Percentiles rank a stretch among this genome's conserved stretches.
phyloP scores from a whole-genome alignment of 2,888 invertebrate species.

The Amiota minor region DNA sequence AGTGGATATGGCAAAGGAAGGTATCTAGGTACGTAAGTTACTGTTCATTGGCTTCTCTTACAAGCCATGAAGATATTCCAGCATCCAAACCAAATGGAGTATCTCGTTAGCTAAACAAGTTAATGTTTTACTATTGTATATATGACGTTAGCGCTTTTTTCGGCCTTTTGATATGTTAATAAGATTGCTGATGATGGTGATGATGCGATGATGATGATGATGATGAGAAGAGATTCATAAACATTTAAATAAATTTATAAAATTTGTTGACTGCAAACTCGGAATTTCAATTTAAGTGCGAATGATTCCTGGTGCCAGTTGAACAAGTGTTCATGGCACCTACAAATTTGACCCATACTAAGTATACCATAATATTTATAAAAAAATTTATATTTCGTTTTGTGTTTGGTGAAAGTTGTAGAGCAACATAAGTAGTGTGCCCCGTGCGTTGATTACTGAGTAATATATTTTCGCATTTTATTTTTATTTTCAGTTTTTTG shows the following conservation, averaged over 20 bases:
- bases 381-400: too few relatives aligned
- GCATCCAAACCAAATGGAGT: constrained; percentile 66
- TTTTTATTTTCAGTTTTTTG: too few relatives aligned
- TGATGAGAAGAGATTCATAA: constrained; percentile 48
- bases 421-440: too few relatives aligned
- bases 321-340: constrained; percentile 63
- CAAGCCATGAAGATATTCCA: constrained; percentile 38
- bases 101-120: constrained; percentile 64
- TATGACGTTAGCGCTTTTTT: constrained; percentile 38
- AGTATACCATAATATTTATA: too few relatives aligned
- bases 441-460: too few relatives aligned
- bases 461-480: too few relatives aligned
- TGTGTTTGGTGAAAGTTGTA: too few relatives aligned
- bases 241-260: constrained; percentile 50
- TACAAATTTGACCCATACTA: constrained; percentile 45
- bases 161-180: constrained; percentile 58
- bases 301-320: constrained; percentile 40
- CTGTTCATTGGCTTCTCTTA: constrained; percentile 41
- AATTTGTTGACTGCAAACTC: constrained; percentile 32
- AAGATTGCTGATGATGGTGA: constrained; percentile 61
- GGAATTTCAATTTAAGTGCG: background rate
- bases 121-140: constrained; percentile 50
- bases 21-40: constrained; percentile 34
- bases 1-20: constrained; percentile 30
- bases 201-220: constrained; percentile 51